Percentiles rank a stretch among this genome's conserved stretches.
These are phyloP conservation scores for Teleogryllus occipitalis DNA, from an alignment of 1,140 invertebrate species.

Conservation along the genomic window DNA sequence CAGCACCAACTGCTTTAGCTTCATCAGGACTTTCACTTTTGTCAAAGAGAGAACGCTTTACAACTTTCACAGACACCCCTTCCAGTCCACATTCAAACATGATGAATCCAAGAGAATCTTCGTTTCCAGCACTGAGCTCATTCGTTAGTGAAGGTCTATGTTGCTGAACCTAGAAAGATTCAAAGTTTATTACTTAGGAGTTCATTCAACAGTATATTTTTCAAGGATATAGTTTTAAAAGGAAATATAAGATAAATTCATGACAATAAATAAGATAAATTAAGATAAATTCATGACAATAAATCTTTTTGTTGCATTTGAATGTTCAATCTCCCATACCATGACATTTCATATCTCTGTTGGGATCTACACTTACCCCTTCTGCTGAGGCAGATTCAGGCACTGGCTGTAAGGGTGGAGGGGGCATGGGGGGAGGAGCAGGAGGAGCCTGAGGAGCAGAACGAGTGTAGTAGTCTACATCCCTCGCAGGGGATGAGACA, in stretches of 20 bases:
- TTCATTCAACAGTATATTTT: background rate
- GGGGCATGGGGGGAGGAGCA: background rate
- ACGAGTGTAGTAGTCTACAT: slow-evolving; percentile 46
- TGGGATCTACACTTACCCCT: background rate
- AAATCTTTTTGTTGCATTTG: too few species aligned
- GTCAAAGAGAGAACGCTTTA: slow-evolving; percentile 63
- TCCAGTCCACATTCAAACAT: slow-evolving; percentile 96
- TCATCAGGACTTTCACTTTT: slow-evolving; percentile 55
- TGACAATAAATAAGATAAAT: too few species aligned
- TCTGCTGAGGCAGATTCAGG: background rate
- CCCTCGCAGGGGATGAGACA: slow-evolving; percentile 43
- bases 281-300: background rate
- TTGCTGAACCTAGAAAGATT: background rate
- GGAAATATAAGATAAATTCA: background rate
- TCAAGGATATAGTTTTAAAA: background rate
- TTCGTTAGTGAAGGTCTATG: background rate
- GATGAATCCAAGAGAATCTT: slow-evolving; percentile 81
- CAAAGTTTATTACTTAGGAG: background rate
- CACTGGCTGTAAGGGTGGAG: background rate
- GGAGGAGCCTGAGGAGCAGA: background rate
- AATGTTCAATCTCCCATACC: too few species aligned
- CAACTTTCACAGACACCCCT: slow-evolving; percentile 76
- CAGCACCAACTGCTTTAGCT: slow-evolving; percentile 36
- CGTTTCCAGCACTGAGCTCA: slow-evolving; percentile 26
- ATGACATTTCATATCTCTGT: too few species aligned